Base-by-base conservation (phyloP, 2,113 vertebrate genomes). In the Ceuthmochares aereus region DNA sequence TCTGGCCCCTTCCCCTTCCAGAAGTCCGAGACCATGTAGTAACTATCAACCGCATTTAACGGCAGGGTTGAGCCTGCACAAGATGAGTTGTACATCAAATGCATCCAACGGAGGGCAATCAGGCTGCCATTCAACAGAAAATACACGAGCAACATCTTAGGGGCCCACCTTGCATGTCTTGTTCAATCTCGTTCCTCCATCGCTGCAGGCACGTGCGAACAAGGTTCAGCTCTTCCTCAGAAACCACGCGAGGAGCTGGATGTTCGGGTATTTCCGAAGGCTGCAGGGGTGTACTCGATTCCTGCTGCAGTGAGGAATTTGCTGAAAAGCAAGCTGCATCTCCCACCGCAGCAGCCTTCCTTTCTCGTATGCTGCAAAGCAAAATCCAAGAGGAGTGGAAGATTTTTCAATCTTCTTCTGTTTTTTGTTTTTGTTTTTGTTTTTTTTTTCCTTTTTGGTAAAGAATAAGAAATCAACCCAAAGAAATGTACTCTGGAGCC, bases 181-280 rank as follows among this genome's bases (percentile, higher is more conserved):
- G 99, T 36, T 99, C 98, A 3, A 99, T 99, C 95, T 99, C 99
- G 0, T 96, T 95, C 89, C 98, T 99, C 99, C 99, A 99, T 12
- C 99, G 98, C 95, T 99, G 99, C 36, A 99, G 98, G 95, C 99
- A 99, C 4, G 92, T 97, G 89, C 97, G 98, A 11, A 99, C 98
- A 7, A 98, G 98, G 84, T 63, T 97, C 60, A 99, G 98, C 97
- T 99, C 99, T 13, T 99, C 98, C 12, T 98, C 97, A 0, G 98
- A 98, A 73, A 98, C 95, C 30, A 96, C 92, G 27, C 82, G 98
- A 12, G 99, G 99, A 32, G 98, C 98, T 1, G 99, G 99, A 19
- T 90, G 52, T 7, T 98, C 96, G 0, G 96, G 90, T 37, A 80
- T 76, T 19, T 98, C 93, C 62, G 97, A 96, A 77, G 98, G 97